Evolutionary conservation across 2,113 vertebrate species (phyloP), one percentile per base, ranked within the genome.

Genomic region (Macrotus californicus): DNA sequence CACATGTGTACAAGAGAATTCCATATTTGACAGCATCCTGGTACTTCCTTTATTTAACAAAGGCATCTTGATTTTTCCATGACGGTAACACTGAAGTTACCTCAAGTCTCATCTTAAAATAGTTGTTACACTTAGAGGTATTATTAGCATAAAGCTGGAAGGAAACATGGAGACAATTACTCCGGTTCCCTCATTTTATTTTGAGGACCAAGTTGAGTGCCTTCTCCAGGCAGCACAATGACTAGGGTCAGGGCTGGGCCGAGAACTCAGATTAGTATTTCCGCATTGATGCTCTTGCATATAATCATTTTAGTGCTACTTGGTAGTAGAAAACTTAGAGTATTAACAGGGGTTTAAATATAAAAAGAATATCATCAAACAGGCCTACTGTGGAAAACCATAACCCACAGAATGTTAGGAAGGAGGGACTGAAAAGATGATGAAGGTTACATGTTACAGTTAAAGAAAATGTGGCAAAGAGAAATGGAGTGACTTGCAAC

Each of bases 51-150:
- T 92, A 52, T 26, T 94, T 96, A 94, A 95, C 87, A 96, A 96
- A 93, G 69, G 31, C 70, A 79, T 93, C 67, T 96, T 92, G 70
- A 61, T 79, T 96, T 96, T 95, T 96, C 93, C 84, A 70, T 93
- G 84, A 96, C 0, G 5, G 10, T 79, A 88, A 79, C 69, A n/a
- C 94, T 67, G 75, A 87, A 59, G 29, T 79, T 77, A 39, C 94
- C 82, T 94, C 87, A 70, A 88, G 64, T 87, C 18, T 64, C 86
- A 29, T 88, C 76, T 91, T 94, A 92, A 82, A 97, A 93, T 88
- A 93, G 67, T 88, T 94, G 70, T 88, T 61, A 73, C 13, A 36
- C 79, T 69, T 61, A 39, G 5, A 29, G 43, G 14, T 92, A 52
- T 94, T 96, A 81, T 93, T 95, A 96, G 83, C 91, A 69, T 90